These are phyloP conservation scores for Malaclemys terrapin DNA, from an alignment of 2,113 vertebrate genomes.

Conservation along the genomic window DNA sequence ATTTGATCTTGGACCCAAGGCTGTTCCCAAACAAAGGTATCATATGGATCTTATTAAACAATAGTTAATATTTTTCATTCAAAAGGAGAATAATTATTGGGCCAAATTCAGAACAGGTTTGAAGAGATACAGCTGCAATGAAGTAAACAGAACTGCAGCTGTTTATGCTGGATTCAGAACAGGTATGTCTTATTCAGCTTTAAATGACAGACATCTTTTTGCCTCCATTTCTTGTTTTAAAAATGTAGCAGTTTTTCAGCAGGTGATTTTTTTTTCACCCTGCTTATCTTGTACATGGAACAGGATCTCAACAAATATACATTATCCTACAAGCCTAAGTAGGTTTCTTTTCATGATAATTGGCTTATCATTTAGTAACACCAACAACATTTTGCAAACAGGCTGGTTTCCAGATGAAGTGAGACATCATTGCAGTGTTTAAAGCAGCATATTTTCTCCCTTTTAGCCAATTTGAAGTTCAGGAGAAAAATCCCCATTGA, in stretches of 20 bases:
- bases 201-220: neutral
- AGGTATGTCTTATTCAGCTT: neutral
- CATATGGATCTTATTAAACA: neutral
- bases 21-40: neutral
- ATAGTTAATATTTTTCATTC: slow-evolving; percentile 14
- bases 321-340: neutral
- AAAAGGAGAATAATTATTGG: neutral
- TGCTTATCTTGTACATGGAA: neutral
- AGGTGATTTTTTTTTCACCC: neutral
- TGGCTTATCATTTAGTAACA: neutral
- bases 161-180: neutral
- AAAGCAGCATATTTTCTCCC: slow-evolving; percentile 16
- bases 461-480: slow-evolving; percentile 37
- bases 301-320: neutral
- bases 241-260: neutral
- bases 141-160: neutral
- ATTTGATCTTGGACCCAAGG: neutral
- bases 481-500: slow-evolving; percentile 14
- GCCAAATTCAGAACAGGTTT: neutral
- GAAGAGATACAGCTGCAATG: neutral
- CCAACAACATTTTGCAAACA: neutral
- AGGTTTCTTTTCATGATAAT: neutral
- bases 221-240: neutral
- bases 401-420: neutral
- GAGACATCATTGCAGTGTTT: neutral